Percentiles rank a stretch among this genome's conserved stretches.
Conservation (phyloP, 2,797 vertebrate species). For the Danio choprae region DNA sequence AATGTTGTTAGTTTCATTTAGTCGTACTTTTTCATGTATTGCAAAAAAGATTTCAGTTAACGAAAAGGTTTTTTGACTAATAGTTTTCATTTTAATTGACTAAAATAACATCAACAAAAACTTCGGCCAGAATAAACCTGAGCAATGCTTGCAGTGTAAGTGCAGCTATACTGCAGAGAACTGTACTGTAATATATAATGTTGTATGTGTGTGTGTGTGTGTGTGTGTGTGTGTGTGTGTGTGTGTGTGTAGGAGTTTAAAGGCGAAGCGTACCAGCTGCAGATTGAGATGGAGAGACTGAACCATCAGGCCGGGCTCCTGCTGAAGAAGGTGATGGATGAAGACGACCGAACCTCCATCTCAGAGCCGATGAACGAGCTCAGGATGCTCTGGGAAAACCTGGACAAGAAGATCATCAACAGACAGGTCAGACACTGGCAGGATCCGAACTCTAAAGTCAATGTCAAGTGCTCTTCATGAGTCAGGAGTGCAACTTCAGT, state of each 20-base stretch:
- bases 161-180: constrained; percentile 2
- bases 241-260: constrained; percentile 88
- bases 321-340: constrained; percentile 91
- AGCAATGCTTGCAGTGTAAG: constrained; percentile 13
- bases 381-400: constrained; percentile 89
- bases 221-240: constrained; percentile 30
- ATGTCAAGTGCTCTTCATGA: too few species aligned
- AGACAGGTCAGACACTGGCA: constrained; percentile 83
- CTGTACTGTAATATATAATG: not conserved
- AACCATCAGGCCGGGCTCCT: constrained; percentile 94
- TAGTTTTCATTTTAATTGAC: too few species aligned
- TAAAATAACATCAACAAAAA: too few species aligned
- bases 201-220: not conserved
- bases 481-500: too few species aligned
- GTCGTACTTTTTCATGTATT: too few species aligned
- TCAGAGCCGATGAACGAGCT: constrained; percentile 93
- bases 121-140: too few species aligned
- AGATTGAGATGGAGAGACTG: constrained; percentile 98
- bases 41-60: too few species aligned
- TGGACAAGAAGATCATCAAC: constrained; percentile 93
- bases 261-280: constrained; percentile 93
- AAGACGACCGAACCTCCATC: constrained; percentile 86
- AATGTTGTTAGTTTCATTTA: too few species aligned
- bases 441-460: not conserved
- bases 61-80: too few species aligned